Conservation (phyloP, 2,113 vertebrate species). For the Lucifuga dentata region DNA sequence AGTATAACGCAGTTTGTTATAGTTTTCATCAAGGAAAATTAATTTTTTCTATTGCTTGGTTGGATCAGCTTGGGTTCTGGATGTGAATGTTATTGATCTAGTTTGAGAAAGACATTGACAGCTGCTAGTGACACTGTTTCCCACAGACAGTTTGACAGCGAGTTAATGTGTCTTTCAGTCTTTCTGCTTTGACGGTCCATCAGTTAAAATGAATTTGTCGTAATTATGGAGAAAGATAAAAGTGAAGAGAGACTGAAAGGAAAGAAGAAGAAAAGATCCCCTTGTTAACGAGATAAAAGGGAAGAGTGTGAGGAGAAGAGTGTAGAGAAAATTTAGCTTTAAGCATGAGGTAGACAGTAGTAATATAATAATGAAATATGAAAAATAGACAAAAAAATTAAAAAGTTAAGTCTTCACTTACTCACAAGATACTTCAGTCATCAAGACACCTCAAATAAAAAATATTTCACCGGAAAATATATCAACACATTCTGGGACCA, state of each 20-base stretch:
- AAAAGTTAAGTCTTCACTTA: slow-evolving; percentile 14
- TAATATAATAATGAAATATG: slow-evolving; percentile 26
- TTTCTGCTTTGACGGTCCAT: slow-evolving; percentile 27
- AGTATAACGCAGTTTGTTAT: no score
- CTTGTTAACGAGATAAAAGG: not conserved
- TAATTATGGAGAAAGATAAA: not conserved
- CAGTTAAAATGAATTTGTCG: slow-evolving; percentile 34
- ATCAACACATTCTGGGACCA: not conserved
- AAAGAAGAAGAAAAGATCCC: not conserved
- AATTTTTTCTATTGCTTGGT: slow-evolving; percentile 33
- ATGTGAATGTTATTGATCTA: slow-evolving; percentile 58
- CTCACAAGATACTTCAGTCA: slow-evolving; percentile 5
- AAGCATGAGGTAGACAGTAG: slow-evolving; percentile 5
- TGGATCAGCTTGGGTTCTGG: slow-evolving; percentile 28
- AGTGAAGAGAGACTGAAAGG: slow-evolving; percentile 1
- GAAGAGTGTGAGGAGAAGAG: not conserved
- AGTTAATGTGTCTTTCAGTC: slow-evolving; percentile 27
- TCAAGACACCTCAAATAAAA: slow-evolving; percentile 13
- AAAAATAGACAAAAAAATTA: slow-evolving; percentile 28
- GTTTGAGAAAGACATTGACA: slow-evolving; percentile 44
- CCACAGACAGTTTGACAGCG: slow-evolving; percentile 9
- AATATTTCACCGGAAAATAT: slow-evolving; percentile 5
- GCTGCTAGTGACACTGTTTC: slow-evolving; percentile 40
- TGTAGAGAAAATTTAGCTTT: slow-evolving; percentile 3
- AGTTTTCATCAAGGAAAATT: no score